phyloP scores from a whole-genome alignment of 30 jellyfish, hydroid and myxozoan species.

The Aurelia aurita region DNA sequence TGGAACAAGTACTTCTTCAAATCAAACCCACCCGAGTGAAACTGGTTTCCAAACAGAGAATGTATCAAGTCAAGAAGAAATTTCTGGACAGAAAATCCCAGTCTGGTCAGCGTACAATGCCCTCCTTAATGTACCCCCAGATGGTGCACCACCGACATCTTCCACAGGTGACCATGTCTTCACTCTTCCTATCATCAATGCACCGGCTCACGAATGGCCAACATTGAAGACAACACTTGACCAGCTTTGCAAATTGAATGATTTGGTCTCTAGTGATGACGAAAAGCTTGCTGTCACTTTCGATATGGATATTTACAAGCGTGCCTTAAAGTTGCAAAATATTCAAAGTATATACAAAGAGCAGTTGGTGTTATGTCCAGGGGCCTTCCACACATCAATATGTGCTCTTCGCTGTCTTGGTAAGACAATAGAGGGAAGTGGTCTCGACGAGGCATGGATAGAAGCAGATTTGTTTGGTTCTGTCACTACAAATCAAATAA shows the following conservation, averaged over 20 bases:
- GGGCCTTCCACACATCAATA: no score
- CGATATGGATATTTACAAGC: no score
- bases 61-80: neutral
- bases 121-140: neutral
- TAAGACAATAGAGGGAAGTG: no score
- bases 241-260: slow-evolving; percentile 5
- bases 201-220: slow-evolving; percentile 8
- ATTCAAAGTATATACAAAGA: no score
- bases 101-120: slow-evolving; percentile 5
- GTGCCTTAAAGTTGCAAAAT: no score
- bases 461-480: slow-evolving; percentile 22
- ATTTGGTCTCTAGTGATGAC: neutral
- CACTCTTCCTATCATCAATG: slow-evolving; percentile 8
- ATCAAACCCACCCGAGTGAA: neutral
- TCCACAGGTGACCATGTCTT: neutral
- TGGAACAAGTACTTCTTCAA: neutral
- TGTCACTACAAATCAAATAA: neutral
- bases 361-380: no score
- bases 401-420: no score
- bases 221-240: neutral
- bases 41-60: slow-evolving; percentile 1
- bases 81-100: slow-evolving; percentile 1
- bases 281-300: neutral
- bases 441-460: slow-evolving; percentile 13
- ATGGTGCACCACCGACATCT: neutral